Percentiles rank a stretch among this genome's conserved stretches.
Evolutionary conservation across 2,888 invertebrate genomes (phyloP).

Genomic region (Dasypolia templi): DNA sequence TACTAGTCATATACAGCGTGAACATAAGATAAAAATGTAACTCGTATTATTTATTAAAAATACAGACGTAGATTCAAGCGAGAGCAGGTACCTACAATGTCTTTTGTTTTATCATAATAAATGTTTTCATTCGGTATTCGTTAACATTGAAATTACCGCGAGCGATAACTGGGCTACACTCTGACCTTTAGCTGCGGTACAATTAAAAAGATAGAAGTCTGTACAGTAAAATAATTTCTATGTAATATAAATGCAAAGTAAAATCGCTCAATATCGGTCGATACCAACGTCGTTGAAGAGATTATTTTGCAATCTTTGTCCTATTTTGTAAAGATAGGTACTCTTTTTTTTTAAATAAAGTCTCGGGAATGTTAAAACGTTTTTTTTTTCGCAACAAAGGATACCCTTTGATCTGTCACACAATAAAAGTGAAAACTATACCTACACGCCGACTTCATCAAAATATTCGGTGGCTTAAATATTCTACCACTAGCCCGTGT

Average conservation of each 20-base stretch:
- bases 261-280: not conserved
- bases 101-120: slow-evolving; percentile 33
- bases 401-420: slow-evolving; percentile 17
- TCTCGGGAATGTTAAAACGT: not conserved
- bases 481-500: not conserved
- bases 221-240: not conserved
- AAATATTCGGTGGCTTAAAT: slow-evolving; percentile 5
- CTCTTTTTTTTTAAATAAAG: not conserved
- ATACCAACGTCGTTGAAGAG: not conserved
- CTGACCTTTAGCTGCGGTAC: slow-evolving; percentile 32
- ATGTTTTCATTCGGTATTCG: slow-evolving; percentile 55
- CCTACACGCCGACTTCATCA: slow-evolving; percentile 5
- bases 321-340: not conserved
- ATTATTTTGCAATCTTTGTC: not conserved
- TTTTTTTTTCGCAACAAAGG: slow-evolving; percentile 11
- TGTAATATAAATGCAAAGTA: not conserved
- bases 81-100: not conserved
- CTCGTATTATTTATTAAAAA: not conserved
- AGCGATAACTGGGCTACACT: slow-evolving; percentile 50
- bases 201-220: slow-evolving; percentile 25
- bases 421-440: slow-evolving; percentile 45
- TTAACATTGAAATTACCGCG: slow-evolving; percentile 48
- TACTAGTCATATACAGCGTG: not conserved
- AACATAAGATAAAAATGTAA: slow-evolving; percentile 1
- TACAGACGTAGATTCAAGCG: not conserved